A percentile compares a stretch with the other conserved stretches of the same genome.
Conservation (phyloP, 2,888 invertebrate genomes). For the Tuta absoluta region DNA sequence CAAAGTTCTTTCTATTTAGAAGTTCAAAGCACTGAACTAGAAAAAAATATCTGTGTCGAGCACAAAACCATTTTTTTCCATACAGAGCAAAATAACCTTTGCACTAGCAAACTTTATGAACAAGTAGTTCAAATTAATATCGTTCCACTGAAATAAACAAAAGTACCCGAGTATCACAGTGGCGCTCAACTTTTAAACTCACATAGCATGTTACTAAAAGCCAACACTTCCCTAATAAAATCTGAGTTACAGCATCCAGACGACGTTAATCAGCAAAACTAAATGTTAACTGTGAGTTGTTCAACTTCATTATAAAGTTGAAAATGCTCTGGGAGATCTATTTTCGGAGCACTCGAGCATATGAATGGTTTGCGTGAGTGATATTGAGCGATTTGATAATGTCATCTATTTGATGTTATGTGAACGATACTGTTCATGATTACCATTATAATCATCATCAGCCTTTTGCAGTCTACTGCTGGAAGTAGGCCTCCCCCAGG, state of each 20-base stretch:
- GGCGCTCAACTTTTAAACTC: conserved; percentile 4
- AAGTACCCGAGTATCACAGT: not conserved
- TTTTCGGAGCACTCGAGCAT: not conserved
- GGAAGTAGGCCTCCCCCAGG: too few species aligned
- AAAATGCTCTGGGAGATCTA: conserved; percentile 41
- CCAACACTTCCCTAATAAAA: conserved; percentile 36
- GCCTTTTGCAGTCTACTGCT: too few species aligned
- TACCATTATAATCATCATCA: too few species aligned
- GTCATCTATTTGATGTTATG: not conserved
- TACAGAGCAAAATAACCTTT: too few species aligned
- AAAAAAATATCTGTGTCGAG: too few species aligned
- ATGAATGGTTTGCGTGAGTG: not conserved
- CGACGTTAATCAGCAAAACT: conserved; percentile 66
- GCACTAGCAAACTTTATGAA: not conserved
- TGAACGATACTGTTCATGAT: too few species aligned
- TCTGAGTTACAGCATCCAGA: conserved; percentile 49
- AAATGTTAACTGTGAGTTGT: conserved; percentile 71
- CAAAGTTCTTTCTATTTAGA: too few species aligned
- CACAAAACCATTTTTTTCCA: too few species aligned
- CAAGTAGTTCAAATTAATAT: not conserved
- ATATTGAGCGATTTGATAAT: not conserved
- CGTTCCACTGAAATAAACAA: not conserved
- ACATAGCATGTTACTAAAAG: conserved; percentile 5
- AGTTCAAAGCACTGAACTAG: too few species aligned
- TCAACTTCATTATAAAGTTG: conserved; percentile 75